phyloP scores from a whole-genome alignment of 2,797 vertebrate genomes.

The Erpetoichthys calabaricus region DNA sequence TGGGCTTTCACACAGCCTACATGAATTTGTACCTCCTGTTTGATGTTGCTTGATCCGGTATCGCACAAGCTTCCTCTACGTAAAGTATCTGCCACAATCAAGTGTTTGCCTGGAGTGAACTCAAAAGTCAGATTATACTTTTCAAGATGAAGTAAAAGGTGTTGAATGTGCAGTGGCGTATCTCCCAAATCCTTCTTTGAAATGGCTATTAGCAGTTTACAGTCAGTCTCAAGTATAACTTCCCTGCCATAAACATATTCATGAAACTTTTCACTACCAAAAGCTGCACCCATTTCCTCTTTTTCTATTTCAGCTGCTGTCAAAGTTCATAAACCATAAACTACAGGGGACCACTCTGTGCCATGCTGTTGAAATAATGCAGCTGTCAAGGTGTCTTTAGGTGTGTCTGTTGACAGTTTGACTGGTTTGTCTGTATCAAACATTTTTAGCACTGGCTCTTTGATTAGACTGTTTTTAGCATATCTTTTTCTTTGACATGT shows the following conservation, averaged over 20 bases:
- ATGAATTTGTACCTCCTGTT: no score
- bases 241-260: no score
- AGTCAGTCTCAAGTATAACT: background rate
- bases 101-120: background rate
- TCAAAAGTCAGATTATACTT: background rate
- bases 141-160: background rate
- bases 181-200: background rate
- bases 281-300: no score
- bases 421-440: background rate
- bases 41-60: no score
- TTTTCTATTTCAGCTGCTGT: no score
- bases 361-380: no score
- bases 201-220: background rate
- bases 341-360: no score
- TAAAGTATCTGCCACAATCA: background rate
- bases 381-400: background rate
- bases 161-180: background rate
- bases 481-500: background rate
- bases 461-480: background rate
- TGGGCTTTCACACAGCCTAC: no score
- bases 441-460: background rate
- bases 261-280: no score
- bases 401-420: background rate
- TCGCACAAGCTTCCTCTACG: background rate
- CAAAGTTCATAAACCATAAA: no score